Conservation (phyloP, 2,888 invertebrate genomes). For the Phalera bucephala region DNA sequence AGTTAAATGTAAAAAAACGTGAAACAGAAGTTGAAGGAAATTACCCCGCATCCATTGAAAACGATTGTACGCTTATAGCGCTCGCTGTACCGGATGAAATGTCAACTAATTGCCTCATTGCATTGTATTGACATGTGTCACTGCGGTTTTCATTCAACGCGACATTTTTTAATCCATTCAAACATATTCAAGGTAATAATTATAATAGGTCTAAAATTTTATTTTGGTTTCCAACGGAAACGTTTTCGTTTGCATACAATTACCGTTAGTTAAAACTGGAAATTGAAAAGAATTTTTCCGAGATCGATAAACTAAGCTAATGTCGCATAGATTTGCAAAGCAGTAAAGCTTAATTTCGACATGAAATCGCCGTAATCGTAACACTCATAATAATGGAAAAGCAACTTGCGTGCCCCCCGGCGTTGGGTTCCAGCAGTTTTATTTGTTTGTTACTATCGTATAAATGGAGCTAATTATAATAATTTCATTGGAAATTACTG, state of each 20-base stretch:
- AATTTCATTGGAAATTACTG: slow-evolving; percentile 80
- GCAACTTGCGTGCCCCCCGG: slow-evolving; percentile 48
- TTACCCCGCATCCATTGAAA: slow-evolving; percentile 55
- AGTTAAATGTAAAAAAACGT: slow-evolving; percentile 69
- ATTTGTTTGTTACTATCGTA: slow-evolving; percentile 81
- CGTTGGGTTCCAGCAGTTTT: slow-evolving; percentile 67
- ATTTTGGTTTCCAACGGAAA: neutral
- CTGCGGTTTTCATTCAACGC: slow-evolving; percentile 38
- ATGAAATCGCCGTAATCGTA: slow-evolving; percentile 45
- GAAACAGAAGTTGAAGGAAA: slow-evolving; percentile 63
- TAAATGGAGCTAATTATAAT: slow-evolving; percentile 81
- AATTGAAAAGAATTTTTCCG: neutral
- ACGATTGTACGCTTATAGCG: slow-evolving; percentile 45
- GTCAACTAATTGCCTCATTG: slow-evolving; percentile 53
- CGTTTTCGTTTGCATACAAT: neutral
- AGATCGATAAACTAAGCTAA: slow-evolving; percentile 20
- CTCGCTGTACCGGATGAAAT: slow-evolving; percentile 47
- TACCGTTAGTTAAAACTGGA: neutral
- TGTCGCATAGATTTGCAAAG: slow-evolving; percentile 17
- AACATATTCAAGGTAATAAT: slow-evolving; percentile 1
- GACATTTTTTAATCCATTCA: slow-evolving; percentile 15
- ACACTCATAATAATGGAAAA: slow-evolving; percentile 49
- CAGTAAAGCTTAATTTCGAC: slow-evolving; percentile 36
- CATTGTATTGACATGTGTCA: slow-evolving; percentile 59
- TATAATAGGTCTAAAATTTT: neutral